These are phyloP conservation scores for Laticauda laticaudata DNA, from an alignment of 2,113 vertebrate genomes.

Conservation along the genomic window DNA sequence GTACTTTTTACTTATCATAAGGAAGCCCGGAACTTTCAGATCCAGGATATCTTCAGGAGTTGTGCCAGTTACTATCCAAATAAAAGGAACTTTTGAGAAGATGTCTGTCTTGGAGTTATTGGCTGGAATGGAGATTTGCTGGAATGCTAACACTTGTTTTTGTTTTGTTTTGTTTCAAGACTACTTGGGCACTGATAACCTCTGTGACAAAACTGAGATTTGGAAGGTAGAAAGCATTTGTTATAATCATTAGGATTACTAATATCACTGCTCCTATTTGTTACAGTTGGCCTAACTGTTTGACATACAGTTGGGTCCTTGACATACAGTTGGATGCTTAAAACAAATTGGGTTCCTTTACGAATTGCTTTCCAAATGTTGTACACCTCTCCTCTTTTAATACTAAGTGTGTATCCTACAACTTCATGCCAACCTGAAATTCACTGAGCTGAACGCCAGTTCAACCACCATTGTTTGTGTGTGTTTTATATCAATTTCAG, in stretches of 20 bases:
- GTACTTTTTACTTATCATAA: no score
- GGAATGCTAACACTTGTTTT: background rate
- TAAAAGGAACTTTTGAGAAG: no score
- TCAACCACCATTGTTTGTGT: background rate
- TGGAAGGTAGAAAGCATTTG: background rate
- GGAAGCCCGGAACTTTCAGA: no score
- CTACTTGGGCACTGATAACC: background rate
- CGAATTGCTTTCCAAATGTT: background rate
- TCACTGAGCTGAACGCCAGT: background rate
- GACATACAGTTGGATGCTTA: background rate
- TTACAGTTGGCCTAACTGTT: background rate
- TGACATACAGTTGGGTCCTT: background rate
- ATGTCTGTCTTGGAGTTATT: no score
- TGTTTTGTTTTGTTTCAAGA: background rate
- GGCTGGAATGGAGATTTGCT: no score
- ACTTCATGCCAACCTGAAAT: background rate
- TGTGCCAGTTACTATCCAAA: no score
- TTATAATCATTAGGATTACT: background rate
- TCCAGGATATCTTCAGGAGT: no score
- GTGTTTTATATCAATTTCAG: background rate
- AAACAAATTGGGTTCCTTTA: background rate
- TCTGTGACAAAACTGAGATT: background rate
- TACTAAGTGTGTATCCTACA: background rate
- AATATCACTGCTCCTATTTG: background rate
- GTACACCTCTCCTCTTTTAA: background rate